Evolutionary conservation across 2,797 vertebrate genomes (phyloP), one percentile per base, ranked within the genome.

Genomic region (Microchirus variegatus): DNA sequence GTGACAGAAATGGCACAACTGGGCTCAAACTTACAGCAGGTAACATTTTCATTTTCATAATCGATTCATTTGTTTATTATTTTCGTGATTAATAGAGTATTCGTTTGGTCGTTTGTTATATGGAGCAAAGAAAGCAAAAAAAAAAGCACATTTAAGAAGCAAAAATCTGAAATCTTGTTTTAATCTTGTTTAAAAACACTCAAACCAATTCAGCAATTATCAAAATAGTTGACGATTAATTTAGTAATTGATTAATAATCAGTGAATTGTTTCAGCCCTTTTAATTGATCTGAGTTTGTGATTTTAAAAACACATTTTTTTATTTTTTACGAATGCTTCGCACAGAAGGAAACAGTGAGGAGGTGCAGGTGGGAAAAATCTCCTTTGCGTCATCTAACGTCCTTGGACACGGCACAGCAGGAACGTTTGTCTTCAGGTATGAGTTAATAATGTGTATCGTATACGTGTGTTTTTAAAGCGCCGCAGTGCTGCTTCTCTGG

Each of bases 361-460:
- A 93, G 52, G 88, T 96, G 9, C 80, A 92, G 0, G 93, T 99
- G 54, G 98, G 97, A n/a, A 99, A 98, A 87, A 90, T 99, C 80
- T 96, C 95, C 78, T 98, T 99, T 86, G 91, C 82, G 19, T 88
- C 95, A 11, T 87, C 93, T 16, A 94, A 97, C 0, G 92, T 97
- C 53, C 92, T 99, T 45, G 98, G 97, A 60, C 96, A 94, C 0
- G 98, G 98, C 53, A 94, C 96, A 9, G 94, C 94, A 0, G 98
- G 98, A 58, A 99, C 98, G 0, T 97, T 97, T 65, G 96, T 99
- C 18, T 99, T 98, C 90, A 93, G 94, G 95, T 95, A 72, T 62
- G 16, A 12, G 90, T 70, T 16, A 4, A 6, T 35, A 14, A 11
- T 56, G 3, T 41, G 44, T n/a, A n/a, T n/a, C n/a, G n/a, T n/a